Base-by-base conservation (phyloP, 2,113 vertebrate genomes). In the Chaenogobius annularis region DNA sequence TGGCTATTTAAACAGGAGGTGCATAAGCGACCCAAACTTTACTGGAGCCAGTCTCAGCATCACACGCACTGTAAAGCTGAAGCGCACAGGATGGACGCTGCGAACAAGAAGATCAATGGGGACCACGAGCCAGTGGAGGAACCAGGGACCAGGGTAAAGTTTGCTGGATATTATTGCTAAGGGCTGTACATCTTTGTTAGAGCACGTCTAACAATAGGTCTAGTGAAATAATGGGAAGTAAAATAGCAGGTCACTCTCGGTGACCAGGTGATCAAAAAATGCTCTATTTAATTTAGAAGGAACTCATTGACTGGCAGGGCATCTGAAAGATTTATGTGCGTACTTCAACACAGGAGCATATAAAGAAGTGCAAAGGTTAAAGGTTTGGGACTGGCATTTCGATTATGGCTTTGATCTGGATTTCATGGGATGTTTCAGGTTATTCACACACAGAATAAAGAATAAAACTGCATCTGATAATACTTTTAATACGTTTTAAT, bases 31-130 rank as follows among this genome's bases (percentile, higher is more conserved):
- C 54, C 62, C 40, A 47, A 69, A 73, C 31, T 40, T 63, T 3
- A 44, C 20, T 43, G 17, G 10, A 69, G 40, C 64, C 9, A 35
- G 3, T 50, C 59, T 40, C 68, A 70, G 63, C 87, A 69, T 78
- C 80, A 58, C 73, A 40, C 40, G 44, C 48, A 58, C n/a, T 15
- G 7, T 20, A 56, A 43, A 86, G 82, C 84, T 63, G 73, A 62
- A 73, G 35, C 72, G 52, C 50, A 31, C 3, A 90, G 63, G 69
- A 94, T 94, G 93, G 93, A 94, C 77, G 84, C 89, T 9, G 85
- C 74, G 0, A 82, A 88, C 68, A 89, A 80, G 55, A 86, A 4
- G 23, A 69, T 82, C 20, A 92, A 91, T 63, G 89, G 90, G 62
- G 46, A 7, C n/a, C 73, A 8, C 6, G 73, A 83, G 44, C 48